Conservation (phyloP, 2,888 invertebrate species). For the Frankliniella fusca region DNA sequence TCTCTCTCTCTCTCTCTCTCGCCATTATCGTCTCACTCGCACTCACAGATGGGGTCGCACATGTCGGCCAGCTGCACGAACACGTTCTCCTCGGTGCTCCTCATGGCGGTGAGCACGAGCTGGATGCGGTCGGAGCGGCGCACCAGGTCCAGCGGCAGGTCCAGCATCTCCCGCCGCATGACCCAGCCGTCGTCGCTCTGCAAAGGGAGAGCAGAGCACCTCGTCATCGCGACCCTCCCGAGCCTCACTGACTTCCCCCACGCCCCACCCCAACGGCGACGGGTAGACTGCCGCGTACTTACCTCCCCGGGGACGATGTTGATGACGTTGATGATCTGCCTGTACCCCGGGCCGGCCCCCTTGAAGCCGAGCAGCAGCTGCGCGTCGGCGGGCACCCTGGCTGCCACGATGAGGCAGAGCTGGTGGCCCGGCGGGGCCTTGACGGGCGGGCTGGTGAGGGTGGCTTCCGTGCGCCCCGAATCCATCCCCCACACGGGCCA, state of each 20-base stretch:
- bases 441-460: conserved; percentile 1
- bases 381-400: conserved; percentile 5
- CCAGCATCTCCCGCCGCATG: not conserved
- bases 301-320: not conserved
- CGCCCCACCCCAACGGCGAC: not conserved
- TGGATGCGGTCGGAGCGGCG: not conserved
- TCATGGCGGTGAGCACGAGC: conserved; percentile 5
- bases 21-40: not conserved
- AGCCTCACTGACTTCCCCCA: not conserved
- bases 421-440: not conserved
- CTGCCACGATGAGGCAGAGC: not conserved
- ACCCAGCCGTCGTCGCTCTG: no score
- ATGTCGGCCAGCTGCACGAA: not conserved
- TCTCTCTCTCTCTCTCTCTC: no score
- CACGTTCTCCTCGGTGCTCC: not conserved
- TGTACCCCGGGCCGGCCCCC: not conserved
- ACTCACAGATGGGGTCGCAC: not conserved
- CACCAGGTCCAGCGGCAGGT: conserved; percentile 14
- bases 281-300: not conserved
- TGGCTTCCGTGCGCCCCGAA: not conserved
- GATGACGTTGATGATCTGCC: not conserved
- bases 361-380: conserved; percentile 9
- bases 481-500: conserved; percentile 11
- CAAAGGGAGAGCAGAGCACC: no score
- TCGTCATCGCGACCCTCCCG: no score